These are phyloP conservation scores for Axea sp. DNA, from an alignment of 2,888 invertebrate species.

Conservation along the genomic window DNA sequence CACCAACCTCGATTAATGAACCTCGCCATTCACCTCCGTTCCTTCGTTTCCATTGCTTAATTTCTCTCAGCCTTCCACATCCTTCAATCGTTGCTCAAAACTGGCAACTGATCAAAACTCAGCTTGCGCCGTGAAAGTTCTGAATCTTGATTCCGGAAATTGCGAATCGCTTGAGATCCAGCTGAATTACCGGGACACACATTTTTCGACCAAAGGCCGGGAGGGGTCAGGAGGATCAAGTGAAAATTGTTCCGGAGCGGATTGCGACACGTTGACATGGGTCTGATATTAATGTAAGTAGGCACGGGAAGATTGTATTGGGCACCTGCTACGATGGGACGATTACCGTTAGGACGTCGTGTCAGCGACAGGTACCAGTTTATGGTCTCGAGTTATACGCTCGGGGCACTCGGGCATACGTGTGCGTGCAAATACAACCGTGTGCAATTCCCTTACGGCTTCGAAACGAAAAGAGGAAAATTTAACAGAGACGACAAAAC, in stretches of 20 bases:
- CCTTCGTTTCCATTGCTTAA: too few relatives aligned
- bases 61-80: too few relatives aligned
- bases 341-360: slow-evolving; percentile 77
- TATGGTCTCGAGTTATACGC: slow-evolving; percentile 39
- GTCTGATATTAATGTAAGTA: slow-evolving; percentile 62
- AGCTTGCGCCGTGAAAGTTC: slow-evolving; percentile 23
- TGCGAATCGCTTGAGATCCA: slow-evolving; percentile 12
- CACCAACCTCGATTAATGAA: too few relatives aligned
- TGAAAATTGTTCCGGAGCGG: slow-evolving; percentile 22
- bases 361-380: slow-evolving; percentile 73
- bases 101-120: too few relatives aligned
- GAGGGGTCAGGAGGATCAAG: background rate
- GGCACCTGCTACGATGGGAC: slow-evolving; percentile 76
- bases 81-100: too few relatives aligned
- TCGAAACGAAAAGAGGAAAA: slow-evolving; percentile 26
- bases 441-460: slow-evolving; percentile 29
- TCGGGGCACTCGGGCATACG: slow-evolving; percentile 35
- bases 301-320: slow-evolving; percentile 68
- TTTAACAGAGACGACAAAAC: slow-evolving; percentile 4
- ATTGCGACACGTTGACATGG: slow-evolving; percentile 32
- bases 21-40: too few relatives aligned
- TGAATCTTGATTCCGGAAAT: slow-evolving; percentile 26
- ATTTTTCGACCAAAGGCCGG: slow-evolving; percentile 11
- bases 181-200: slow-evolving; percentile 4
- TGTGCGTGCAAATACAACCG: slow-evolving; percentile 45